Conservation (phyloP, 2,797 vertebrate species). For the Alcedo atthis region DNA sequence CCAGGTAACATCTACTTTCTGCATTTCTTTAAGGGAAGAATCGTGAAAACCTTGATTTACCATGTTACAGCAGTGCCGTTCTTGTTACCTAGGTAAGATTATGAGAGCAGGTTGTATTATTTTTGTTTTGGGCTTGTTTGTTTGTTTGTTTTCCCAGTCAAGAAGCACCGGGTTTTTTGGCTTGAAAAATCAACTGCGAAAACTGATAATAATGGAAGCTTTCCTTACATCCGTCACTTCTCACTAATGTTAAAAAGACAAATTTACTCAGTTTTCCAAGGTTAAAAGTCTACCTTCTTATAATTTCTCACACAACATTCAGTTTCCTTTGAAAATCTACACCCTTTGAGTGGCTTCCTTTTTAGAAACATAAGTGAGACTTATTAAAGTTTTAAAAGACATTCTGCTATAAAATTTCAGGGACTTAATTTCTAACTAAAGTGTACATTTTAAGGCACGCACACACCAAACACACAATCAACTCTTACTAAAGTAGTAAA, state of each 20-base stretch:
- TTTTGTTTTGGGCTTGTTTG: too few relatives aligned
- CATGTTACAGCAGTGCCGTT: neutral
- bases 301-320: neutral
- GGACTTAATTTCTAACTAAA: neutral
- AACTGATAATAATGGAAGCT: rapidly evolving
- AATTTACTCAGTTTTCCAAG: neutral
- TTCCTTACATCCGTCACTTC: neutral
- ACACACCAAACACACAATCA: neutral
- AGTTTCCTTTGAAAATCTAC: neutral
- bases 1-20: conserved; percentile 34
- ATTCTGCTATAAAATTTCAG: neutral
- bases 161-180: neutral
- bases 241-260: neutral
- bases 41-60: neutral
- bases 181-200: neutral
- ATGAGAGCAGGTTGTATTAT: rapidly evolving
- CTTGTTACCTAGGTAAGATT: neutral
- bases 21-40: neutral
- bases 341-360: neutral
- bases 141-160: neutral
- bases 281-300: neutral
- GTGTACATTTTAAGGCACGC: neutral
- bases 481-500: neutral
- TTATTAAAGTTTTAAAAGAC: neutral
- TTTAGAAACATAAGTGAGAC: neutral